Evolutionary conservation across 2,797 vertebrate genomes (phyloP).

Genomic region (Erithacus rubecula): DNA sequence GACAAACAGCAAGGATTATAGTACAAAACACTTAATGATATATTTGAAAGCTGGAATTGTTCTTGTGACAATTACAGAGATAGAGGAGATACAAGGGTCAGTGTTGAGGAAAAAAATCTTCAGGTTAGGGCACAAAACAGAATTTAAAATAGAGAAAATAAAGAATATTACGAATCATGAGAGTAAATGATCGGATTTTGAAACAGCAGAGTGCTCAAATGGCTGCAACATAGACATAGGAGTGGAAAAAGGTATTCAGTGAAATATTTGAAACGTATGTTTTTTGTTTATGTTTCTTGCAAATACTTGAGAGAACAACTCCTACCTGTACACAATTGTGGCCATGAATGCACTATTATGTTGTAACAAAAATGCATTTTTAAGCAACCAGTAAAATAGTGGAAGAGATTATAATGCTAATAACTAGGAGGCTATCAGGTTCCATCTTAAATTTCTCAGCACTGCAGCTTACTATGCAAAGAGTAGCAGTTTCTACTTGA

Average conservation of each 20-base stretch:
- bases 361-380: conserved; percentile 79
- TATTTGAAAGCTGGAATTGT: background rate
- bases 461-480: conserved; percentile 60
- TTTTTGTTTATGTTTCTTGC: conserved; percentile 78
- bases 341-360: conserved; percentile 76
- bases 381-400: conserved; percentile 71
- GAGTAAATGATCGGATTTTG: conserved; percentile 33
- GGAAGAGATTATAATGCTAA: conserved; percentile 74
- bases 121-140: background rate
- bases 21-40: background rate
- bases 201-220: conserved; percentile 53
- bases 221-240: conserved; percentile 37
- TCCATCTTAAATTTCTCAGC: conserved; percentile 75
- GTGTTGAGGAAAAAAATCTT: background rate
- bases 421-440: conserved; percentile 70
- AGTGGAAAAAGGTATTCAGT: conserved; percentile 70
- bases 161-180: conserved; percentile 34
- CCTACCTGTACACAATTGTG: conserved; percentile 75
- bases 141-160: conserved; percentile 39
- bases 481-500: conserved; percentile 72
- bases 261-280: conserved; percentile 78
- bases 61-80: background rate
- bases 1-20: background rate
- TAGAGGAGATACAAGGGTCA: background rate
- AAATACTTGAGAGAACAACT: conserved; percentile 74